Percentiles rank a stretch among this genome's conserved stretches.
These are phyloP conservation scores for Ornithoptera alexandrae DNA, from an alignment of 2,888 invertebrate species.

Conservation along the genomic window DNA sequence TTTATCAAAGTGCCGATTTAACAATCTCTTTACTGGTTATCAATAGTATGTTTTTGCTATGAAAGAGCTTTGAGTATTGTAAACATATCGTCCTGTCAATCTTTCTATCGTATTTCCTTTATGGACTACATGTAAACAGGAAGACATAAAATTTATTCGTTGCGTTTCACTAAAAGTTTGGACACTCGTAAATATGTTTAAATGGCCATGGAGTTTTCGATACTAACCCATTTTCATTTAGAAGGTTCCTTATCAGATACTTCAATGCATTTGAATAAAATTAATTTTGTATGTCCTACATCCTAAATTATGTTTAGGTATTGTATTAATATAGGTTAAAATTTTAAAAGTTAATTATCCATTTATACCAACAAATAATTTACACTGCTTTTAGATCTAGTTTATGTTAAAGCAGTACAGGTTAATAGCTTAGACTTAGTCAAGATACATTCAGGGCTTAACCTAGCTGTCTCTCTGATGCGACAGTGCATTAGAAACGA, in stretches of 20 bases:
- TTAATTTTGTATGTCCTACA: too few species aligned
- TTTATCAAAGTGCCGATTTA: too few species aligned
- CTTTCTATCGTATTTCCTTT: not conserved
- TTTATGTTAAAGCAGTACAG: not conserved
- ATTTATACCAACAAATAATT: not conserved
- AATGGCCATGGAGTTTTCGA: not conserved
- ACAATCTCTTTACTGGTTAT: too few species aligned
- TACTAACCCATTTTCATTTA: not conserved
- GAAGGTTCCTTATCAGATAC: too few species aligned
- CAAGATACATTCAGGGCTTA: slow-evolving; percentile 2
- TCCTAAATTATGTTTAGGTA: too few species aligned
- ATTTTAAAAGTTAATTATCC: too few species aligned
- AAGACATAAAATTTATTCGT: slow-evolving; percentile 11
- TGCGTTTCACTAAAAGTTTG: slow-evolving; percentile 12
- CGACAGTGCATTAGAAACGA: not conserved
- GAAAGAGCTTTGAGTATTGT: not conserved
- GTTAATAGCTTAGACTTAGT: not conserved
- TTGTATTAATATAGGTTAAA: too few species aligned
- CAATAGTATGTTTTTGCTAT: not conserved
- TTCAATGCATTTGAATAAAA: too few species aligned
- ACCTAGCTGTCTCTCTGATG: not conserved
- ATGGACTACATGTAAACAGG: slow-evolving; percentile 16
- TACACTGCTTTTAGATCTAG: not conserved
- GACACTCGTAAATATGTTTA: slow-evolving; percentile 5
- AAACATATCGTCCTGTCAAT: slow-evolving; percentile 14